Evolutionary conservation across 2,797 vertebrate species (phyloP).

Genomic region (Sparus aurata): DNA sequence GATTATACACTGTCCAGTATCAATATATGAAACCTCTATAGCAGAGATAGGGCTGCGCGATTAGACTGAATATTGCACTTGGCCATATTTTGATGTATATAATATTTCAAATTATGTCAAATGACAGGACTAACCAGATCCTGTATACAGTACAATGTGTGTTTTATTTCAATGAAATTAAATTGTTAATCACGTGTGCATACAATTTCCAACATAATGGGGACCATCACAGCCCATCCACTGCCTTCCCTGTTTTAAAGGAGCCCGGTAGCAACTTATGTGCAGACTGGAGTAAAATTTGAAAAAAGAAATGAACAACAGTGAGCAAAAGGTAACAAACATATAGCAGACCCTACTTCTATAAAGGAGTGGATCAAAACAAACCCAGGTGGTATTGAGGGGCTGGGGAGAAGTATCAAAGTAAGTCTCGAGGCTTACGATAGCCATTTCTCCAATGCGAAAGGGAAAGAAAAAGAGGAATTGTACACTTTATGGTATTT

Average conservation of each 20-base stretch:
- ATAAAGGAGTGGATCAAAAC: constrained; percentile 12
- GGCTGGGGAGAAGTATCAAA: constrained; percentile 23
- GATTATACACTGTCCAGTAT: background rate
- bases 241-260: constrained; percentile 18
- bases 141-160: background rate
- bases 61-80: too few species aligned
- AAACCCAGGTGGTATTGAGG: constrained; percentile 24
- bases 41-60: too few species aligned
- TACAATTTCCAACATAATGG: background rate
- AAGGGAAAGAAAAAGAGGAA: background rate
- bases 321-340: constrained; percentile 1
- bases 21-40: background rate
- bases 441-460: constrained; percentile 1
- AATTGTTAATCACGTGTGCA: background rate
- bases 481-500: constrained; percentile 12
- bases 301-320: constrained; percentile 5
- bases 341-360: constrained; percentile 8
- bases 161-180: background rate
- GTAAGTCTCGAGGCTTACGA: constrained; percentile 15
- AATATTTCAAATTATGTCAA: too few species aligned
- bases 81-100: too few species aligned
- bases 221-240: constrained; percentile 1
- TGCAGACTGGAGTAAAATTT: constrained; percentile 27
- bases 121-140: background rate
- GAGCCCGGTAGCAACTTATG: constrained; percentile 22